Evolutionary conservation across 2,888 invertebrate genomes (phyloP).

Genomic region (Trypoxylon attenuatum): DNA sequence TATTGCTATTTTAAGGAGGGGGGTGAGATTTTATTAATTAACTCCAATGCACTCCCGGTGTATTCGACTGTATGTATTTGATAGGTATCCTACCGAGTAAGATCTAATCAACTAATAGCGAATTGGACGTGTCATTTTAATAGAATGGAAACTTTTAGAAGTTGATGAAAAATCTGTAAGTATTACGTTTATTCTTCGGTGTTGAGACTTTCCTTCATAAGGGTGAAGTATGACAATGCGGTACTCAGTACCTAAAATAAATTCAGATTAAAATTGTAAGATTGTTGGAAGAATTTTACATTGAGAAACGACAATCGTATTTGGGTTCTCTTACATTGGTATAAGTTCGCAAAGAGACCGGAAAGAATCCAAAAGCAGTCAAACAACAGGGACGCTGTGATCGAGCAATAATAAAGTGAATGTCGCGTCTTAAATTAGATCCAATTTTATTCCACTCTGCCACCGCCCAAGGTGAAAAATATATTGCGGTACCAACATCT

Average conservation of each 20-base stretch:
- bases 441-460: background rate
- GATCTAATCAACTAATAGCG: too few species aligned
- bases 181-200: background rate
- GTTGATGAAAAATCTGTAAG: background rate
- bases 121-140: too few species aligned
- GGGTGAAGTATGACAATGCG: conserved; percentile 49
- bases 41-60: too few species aligned
- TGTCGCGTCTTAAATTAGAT: conserved; percentile 20
- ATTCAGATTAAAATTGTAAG: background rate
- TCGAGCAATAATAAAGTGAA: conserved; percentile 43
- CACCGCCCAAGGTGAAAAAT: background rate
- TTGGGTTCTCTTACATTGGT: conserved; percentile 13
- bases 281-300: background rate
- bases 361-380: conserved; percentile 34
- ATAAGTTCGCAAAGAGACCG: conserved; percentile 33
- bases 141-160: too few species aligned
- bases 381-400: conserved; percentile 31
- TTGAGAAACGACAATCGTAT: background rate
- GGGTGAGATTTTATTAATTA: too few species aligned
- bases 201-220: conserved; percentile 24
- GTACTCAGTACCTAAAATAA: conserved; percentile 47
- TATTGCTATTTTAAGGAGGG: too few species aligned
- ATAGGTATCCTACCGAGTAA: too few species aligned
- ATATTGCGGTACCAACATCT: background rate
- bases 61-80: too few species aligned